Evolutionary conservation across 2,888 invertebrate species (phyloP).

Genomic region (Tenodera sinensis): DNA sequence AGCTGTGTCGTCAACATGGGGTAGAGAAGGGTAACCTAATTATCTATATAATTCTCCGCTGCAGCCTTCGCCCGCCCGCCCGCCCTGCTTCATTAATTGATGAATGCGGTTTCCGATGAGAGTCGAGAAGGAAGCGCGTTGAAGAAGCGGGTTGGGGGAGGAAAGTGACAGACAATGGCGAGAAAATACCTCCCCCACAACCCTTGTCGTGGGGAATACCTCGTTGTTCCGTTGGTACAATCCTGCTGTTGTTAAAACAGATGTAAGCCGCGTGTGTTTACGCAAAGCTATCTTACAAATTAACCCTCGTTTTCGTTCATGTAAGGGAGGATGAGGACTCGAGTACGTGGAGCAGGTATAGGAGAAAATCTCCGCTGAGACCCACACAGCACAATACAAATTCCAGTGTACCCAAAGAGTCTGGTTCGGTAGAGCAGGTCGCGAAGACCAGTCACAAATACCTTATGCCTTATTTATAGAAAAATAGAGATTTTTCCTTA

Average conservation of each 20-base stretch:
- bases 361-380: too few relatives aligned
- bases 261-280: neutral
- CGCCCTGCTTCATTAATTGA: conserved; percentile 12
- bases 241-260: neutral
- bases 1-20: conserved; percentile 12
- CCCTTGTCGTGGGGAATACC: neutral
- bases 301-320: neutral
- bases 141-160: neutral
- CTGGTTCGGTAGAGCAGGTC: too few relatives aligned
- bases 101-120: conserved; percentile 22
- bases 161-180: neutral
- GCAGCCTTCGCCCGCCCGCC: neutral
- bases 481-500: too few relatives aligned
- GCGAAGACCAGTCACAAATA: too few relatives aligned
- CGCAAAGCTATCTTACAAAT: neutral
- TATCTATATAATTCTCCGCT: conserved; percentile 12
- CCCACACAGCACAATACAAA: too few relatives aligned
- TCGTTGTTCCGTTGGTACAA: neutral
- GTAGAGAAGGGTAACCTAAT: conserved; percentile 6
- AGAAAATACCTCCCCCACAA: neutral
- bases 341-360: too few relatives aligned
- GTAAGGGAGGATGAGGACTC: neutral
- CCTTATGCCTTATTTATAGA: too few relatives aligned
- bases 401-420: too few relatives aligned
- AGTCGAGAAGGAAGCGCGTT: neutral